Evolutionary conservation across 2,888 invertebrate species (phyloP), one percentile per base, ranked within the genome.

Genomic region (Corbicula japonica): DNA sequence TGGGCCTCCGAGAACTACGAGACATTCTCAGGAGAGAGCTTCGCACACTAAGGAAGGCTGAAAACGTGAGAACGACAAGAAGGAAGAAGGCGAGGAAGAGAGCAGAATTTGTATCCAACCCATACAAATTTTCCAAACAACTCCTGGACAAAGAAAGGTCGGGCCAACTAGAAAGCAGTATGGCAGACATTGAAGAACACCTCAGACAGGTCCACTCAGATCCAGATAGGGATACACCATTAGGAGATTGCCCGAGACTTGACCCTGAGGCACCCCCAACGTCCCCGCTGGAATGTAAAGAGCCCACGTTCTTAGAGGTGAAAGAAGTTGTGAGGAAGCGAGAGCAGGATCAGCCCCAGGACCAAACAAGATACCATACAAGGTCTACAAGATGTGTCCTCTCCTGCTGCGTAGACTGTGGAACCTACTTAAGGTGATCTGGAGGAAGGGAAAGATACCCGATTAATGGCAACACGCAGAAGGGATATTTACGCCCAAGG

Each of bases 331-430:
- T 72, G 4, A 50, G 52, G 46, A 71, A 18, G 73, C 73, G 18
- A 63, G 76, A 68, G 18, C 69, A 41, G 54, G 69, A 26, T 76
- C 72, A 58, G 73, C 70, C 12, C 73, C 65, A 52, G 74, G 74
- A 46, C 76, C 76, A 48, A 76, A 56, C 61, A 58, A 52, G 28
- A 71, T 73, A 21, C 63, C 70, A 65, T 80, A 73, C 46, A 78
- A 61, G 46, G 68, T 50, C n/a, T n/a, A n/a, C n/a, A n/a, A n/a
- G n/a, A n/a, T n/a, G n/a, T n/a, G 41, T 38, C 41, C 41, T 38
- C 26, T 28, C 28, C 56, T 56, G 56, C 56, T 56, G 28, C 26
- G 56, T 28, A 56, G 56, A 56, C 56, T 56, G 26, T 56, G 56
- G 56, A 23, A 28, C 56, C 2, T 56, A 30, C 50, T 50, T 12